Evolutionary conservation across 2,888 invertebrate species (phyloP).

Genomic region (Pseudococcus jackbeardsleyi): DNA sequence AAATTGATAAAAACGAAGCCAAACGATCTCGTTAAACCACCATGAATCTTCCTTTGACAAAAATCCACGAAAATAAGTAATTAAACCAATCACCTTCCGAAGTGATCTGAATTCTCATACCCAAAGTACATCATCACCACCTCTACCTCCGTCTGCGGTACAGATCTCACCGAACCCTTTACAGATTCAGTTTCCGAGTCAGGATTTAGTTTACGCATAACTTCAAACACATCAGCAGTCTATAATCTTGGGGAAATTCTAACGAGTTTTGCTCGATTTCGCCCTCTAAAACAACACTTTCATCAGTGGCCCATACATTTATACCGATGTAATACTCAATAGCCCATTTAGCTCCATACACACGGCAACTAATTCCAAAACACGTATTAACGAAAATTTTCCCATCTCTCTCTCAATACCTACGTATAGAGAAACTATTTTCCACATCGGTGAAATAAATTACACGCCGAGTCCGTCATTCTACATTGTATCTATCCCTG

Average conservation of each 20-base stretch:
- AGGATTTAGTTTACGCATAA: no score
- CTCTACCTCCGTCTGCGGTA: no score
- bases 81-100: no score
- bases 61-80: no score
- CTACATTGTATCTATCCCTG: constrained; percentile 29
- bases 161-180: no score
- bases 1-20: no score
- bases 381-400: constrained; percentile 44
- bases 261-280: neutral
- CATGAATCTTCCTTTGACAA: no score
- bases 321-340: constrained; percentile 6
- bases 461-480: constrained; percentile 32
- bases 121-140: no score
- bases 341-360: constrained; percentile 2
- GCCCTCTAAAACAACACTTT: neutral
- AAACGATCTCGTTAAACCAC: no score
- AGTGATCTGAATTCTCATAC: no score
- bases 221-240: neutral
- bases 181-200: no score
- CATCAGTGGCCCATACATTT: neutral
- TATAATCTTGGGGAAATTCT: neutral
- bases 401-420: constrained; percentile 19
- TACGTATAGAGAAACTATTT: constrained; percentile 1
- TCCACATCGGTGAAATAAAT: constrained; percentile 44
- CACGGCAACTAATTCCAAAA: constrained; percentile 28